Percentiles rank a stretch among this genome's conserved stretches.
Evolutionary conservation across 2,113 vertebrate species (phyloP).

Genomic region (Cygnus buccinator): DNA sequence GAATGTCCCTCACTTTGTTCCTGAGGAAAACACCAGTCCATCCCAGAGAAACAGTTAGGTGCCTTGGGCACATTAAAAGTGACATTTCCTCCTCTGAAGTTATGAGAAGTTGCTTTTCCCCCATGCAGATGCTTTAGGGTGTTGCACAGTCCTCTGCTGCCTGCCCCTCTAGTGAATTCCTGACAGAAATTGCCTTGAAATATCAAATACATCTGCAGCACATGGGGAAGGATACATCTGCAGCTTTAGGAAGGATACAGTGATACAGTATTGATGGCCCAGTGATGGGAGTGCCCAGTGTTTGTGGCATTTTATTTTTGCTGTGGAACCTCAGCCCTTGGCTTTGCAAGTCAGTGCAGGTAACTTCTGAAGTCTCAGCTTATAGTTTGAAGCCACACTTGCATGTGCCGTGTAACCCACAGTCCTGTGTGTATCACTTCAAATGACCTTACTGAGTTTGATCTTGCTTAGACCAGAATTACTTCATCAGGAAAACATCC

Average conservation of each 20-base stretch:
- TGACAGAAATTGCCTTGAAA: neutral
- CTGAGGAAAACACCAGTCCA: neutral
- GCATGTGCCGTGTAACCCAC: neutral
- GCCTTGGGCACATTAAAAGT: neutral
- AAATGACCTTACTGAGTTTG: neutral
- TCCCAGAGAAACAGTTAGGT: neutral
- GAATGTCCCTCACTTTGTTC: neutral
- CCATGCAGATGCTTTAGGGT: neutral
- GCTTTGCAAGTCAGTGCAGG: neutral
- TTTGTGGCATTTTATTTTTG: neutral
- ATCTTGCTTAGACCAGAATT: neutral
- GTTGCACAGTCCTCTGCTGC: neutral
- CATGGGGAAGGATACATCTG: neutral
- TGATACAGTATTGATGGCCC: neutral
- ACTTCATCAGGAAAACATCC: neutral
- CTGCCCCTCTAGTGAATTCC: neutral
- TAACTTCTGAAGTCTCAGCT: neutral
- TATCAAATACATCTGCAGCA: neutral
- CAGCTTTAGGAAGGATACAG: neutral
- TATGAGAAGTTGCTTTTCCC: neutral
- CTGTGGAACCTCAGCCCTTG: neutral
- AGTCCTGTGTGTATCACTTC: neutral
- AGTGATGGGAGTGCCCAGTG: neutral
- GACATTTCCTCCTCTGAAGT: neutral
- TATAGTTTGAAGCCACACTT: neutral